Evolutionary conservation across 2,113 vertebrate genomes (phyloP), one percentile per base, ranked within the genome.

Genomic region (Xiphias gladius): DNA sequence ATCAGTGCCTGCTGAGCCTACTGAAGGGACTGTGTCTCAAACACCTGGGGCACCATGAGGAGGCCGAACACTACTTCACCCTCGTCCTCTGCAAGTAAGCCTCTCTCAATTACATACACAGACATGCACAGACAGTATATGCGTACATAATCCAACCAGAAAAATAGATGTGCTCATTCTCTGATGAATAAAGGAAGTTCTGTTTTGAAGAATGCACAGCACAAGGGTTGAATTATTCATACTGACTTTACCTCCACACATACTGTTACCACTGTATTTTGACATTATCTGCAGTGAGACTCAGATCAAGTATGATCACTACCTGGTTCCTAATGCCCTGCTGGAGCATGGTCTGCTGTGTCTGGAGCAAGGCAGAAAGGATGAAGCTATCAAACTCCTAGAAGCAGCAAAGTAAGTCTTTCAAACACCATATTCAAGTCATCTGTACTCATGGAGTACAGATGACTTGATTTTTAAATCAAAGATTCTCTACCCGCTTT

Each of bases 231-330:
- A 50, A 24, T 63, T 30, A n/a, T 54, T 50, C 20, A 41, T 48
- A 22, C 35, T 65, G 37, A 66, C 14, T 50, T 17, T 2, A 68
- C 61, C 12, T 46, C 63, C 43, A 28, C n/a, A n/a, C 11, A 48
- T 41, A 43, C 14, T 79, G 7, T 61, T 46, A 72, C 58, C 16
- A 1, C 37, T 24, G 46, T 82, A 85, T 90, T 81, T 68, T 68
- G 43, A 82, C 65, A 88, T 84, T 87, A 19, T 89, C n/a, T 86
- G 43, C 93, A 99, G 97, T 93, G 97, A 98, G 88, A 95, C 96
- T 91, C 97, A 97, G 94, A 98, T 99, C 88, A 99, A 98, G 90
- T 99, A 97, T 62, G 97, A 99, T 89, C 97, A 99, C 90, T 99
- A 99, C 90, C 92, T 99, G 93, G 97, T 99, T 85, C 98, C 98